These are phyloP conservation scores for Serinus canaria DNA, from an alignment of 2,113 vertebrate genomes.

Conservation along the genomic window DNA sequence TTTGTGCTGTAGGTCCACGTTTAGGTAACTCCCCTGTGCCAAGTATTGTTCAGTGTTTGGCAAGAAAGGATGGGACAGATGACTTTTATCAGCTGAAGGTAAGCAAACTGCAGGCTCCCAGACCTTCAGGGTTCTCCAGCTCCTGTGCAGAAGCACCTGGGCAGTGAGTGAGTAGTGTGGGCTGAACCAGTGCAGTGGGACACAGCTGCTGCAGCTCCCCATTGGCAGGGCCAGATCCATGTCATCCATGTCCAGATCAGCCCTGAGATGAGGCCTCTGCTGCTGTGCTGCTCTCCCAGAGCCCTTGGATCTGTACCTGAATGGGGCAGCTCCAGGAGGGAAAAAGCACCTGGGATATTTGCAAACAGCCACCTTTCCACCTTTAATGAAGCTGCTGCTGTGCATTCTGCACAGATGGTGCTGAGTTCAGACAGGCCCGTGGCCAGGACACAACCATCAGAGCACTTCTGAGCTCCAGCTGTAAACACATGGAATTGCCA, in stretches of 20 bases:
- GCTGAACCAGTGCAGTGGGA: not conserved
- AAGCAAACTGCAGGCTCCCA: constrained; percentile 50
- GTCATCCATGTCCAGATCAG: not conserved
- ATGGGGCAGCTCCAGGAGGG: not conserved
- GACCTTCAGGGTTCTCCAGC: not conserved
- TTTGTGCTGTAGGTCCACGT: constrained; percentile 85
- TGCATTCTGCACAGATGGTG: not conserved
- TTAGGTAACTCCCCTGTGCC: constrained; percentile 97
- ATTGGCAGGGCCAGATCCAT: not conserved
- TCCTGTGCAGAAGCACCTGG: not conserved
- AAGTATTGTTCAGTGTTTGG: constrained; percentile 98
- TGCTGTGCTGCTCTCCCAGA: not conserved
- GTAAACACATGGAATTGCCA: not conserved
- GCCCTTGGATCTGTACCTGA: not conserved
- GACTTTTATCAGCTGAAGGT: constrained; percentile 99
- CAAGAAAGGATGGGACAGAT: constrained; percentile 95
- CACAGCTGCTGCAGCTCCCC: not conserved
- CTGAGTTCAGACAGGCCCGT: not conserved
- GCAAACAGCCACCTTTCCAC: not conserved
- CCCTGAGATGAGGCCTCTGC: not conserved
- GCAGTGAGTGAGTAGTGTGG: not conserved
- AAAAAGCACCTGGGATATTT: not conserved
- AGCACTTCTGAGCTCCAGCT: not conserved
- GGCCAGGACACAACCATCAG: not conserved
- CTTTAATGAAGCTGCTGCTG: not conserved